A percentile compares a stretch with the other conserved stretches of the same genome.
Conservation (phyloP, 2,113 vertebrate genomes). For the Lophochroa leadbeateri region DNA sequence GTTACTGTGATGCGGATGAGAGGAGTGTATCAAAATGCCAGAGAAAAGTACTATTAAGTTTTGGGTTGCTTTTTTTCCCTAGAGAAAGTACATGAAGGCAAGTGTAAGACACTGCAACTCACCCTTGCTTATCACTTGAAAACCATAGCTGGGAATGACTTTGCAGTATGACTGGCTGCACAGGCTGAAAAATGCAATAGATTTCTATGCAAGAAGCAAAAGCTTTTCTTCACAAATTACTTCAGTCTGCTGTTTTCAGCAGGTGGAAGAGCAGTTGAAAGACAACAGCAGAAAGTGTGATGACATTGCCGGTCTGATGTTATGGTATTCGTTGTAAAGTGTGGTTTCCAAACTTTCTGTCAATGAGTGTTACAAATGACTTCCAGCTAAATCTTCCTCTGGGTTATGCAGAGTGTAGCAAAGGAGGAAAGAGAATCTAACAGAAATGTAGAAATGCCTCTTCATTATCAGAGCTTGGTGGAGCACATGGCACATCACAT, state of each 20-base stretch:
- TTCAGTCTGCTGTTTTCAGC: background rate
- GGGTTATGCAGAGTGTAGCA: fast-evolving
- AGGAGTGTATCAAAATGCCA: background rate
- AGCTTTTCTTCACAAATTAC: background rate
- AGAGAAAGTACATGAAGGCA: background rate
- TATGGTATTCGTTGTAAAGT: background rate
- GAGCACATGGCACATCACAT: fast-evolving
- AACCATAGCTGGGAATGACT: background rate
- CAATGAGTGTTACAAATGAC: background rate
- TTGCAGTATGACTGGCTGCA: background rate
- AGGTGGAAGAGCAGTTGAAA: background rate
- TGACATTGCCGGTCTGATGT: background rate
- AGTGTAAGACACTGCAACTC: background rate
- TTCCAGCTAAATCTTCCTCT: background rate
- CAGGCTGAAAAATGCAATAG: background rate
- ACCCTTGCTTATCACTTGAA: background rate
- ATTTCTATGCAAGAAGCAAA: background rate
- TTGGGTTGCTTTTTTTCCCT: background rate
- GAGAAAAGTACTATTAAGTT: background rate
- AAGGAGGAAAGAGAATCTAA: background rate
- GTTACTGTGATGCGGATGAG: background rate
- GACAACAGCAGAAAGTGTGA: background rate
- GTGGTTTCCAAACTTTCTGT: background rate
- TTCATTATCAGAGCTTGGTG: background rate
- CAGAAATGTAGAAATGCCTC: background rate